A percentile compares a stretch with the other conserved stretches of the same genome.
Evolutionary conservation across 2,888 invertebrate genomes (phyloP).

Genomic region (Chrysotoxum bicinctum): DNA sequence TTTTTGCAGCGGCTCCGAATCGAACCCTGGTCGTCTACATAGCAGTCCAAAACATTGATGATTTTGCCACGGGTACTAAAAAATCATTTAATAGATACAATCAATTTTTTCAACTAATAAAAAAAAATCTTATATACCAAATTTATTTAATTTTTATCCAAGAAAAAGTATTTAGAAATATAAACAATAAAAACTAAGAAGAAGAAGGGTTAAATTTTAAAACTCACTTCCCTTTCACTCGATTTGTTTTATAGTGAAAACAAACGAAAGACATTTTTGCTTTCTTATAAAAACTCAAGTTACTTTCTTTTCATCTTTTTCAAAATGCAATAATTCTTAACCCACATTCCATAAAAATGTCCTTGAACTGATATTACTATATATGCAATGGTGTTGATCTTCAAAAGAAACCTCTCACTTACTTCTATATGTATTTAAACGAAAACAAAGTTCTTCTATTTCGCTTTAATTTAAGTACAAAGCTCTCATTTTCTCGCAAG

Average conservation of each 20-base stretch:
- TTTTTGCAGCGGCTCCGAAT: too few species aligned
- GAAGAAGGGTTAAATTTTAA: not conserved
- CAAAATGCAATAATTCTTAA: not conserved
- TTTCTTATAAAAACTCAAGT: not conserved
- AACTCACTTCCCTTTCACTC: not conserved
- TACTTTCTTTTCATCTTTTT: not conserved
- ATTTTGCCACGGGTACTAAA: too few species aligned
- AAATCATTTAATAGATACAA: too few species aligned
- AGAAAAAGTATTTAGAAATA: too few species aligned
- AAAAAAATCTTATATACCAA: too few species aligned
- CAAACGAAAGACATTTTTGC: not conserved
- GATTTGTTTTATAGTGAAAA: not conserved
- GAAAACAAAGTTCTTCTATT: conserved; percentile 31
- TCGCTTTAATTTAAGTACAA: conserved; percentile 51
- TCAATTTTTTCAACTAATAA: too few species aligned
- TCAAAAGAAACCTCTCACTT: not conserved
- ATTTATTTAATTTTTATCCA: too few species aligned
- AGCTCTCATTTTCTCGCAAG: not conserved
- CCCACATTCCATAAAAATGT: not conserved
- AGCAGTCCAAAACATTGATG: too few species aligned
- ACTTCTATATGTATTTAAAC: not conserved
- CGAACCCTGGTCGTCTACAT: too few species aligned
- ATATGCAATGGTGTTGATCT: not conserved
- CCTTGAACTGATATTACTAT: not conserved
- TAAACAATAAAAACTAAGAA: too few species aligned